phyloP scores from a whole-genome alignment of 2,888 invertebrate species.

The Zeuzera pyrina region DNA sequence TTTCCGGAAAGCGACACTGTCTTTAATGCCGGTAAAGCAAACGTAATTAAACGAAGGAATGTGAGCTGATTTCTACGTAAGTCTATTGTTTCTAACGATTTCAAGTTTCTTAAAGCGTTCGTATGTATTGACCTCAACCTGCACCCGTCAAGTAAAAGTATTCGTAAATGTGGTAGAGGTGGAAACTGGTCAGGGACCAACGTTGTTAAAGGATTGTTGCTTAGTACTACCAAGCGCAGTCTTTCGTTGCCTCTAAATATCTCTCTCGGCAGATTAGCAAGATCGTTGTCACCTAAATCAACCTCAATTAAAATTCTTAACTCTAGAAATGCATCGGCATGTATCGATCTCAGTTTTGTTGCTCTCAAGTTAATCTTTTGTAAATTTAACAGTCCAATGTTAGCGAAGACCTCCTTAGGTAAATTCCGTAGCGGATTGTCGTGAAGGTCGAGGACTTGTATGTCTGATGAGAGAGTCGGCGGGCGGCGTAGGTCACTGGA shows the following conservation, averaged over 20 bases:
- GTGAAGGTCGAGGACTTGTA: constrained; percentile 84
- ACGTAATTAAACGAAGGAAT: constrained; percentile 69
- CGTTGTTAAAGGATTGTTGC: constrained; percentile 85
- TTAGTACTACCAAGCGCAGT: constrained; percentile 82
- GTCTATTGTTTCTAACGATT: constrained; percentile 82
- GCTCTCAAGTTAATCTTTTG: constrained; percentile 87
- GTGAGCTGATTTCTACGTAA: constrained; percentile 86
- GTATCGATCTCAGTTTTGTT: constrained; percentile 82
- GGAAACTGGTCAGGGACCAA: constrained; percentile 87
- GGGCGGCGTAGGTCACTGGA: constrained; percentile 85
- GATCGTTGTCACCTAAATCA: constrained; percentile 87
- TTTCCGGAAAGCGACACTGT: constrained; percentile 87
- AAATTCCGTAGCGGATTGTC: constrained; percentile 85
- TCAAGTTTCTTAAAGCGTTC: constrained; percentile 83
- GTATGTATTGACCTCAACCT: constrained; percentile 82
- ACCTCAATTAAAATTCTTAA: constrained; percentile 89
- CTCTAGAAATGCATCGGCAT: constrained; percentile 89
- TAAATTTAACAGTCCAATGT: constrained; percentile 84
- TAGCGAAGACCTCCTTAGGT: constrained; percentile 84
- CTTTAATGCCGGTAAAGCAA: constrained; percentile 84
- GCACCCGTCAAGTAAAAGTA: constrained; percentile 86
- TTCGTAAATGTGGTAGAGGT: constrained; percentile 83
- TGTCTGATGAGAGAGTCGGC: constrained; percentile 73
- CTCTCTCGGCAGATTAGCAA: constrained; percentile 80
- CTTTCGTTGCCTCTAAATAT: constrained; percentile 90